Evolutionary conservation across 2,113 vertebrate species (phyloP).

Genomic region (Columba livia): DNA sequence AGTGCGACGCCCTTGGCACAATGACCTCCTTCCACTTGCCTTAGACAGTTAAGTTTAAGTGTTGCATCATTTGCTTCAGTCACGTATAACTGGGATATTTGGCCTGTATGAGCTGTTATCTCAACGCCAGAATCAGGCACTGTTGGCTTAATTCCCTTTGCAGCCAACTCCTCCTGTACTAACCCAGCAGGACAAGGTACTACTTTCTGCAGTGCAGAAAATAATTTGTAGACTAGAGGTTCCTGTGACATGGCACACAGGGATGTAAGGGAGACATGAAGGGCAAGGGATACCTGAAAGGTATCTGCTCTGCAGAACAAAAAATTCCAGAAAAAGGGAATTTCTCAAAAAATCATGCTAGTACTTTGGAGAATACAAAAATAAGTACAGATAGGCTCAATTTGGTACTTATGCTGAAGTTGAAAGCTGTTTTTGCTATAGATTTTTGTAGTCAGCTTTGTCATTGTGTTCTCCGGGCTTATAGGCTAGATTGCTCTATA

Average conservation of each 20-base stretch:
- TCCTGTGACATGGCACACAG: neutral
- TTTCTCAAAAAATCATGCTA: neutral
- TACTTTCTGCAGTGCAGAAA: neutral
- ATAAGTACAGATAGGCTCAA: neutral
- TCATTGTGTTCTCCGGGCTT: neutral
- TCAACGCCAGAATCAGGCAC: neutral
- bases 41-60: neutral
- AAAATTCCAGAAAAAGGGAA: neutral
- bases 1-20: neutral
- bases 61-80: neutral
- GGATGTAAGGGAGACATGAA: neutral
- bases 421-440: conserved; percentile 9
- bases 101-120: rapidly evolving
- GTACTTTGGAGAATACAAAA: neutral
- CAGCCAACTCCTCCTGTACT: neutral
- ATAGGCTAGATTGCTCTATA: neutral
- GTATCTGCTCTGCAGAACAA: neutral
- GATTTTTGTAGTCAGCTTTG: conserved; percentile 14
- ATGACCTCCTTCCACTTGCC: neutral
- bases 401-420: neutral
- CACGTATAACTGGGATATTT: neutral
- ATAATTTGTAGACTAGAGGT: neutral
- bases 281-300: rapidly evolving
- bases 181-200: neutral
- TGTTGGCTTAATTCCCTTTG: neutral